A percentile compares a stretch with the other conserved stretches of the same genome.
These are phyloP conservation scores for Lycocerus yunnanus DNA, from an alignment of 2,888 invertebrate species.

Conservation along the genomic window DNA sequence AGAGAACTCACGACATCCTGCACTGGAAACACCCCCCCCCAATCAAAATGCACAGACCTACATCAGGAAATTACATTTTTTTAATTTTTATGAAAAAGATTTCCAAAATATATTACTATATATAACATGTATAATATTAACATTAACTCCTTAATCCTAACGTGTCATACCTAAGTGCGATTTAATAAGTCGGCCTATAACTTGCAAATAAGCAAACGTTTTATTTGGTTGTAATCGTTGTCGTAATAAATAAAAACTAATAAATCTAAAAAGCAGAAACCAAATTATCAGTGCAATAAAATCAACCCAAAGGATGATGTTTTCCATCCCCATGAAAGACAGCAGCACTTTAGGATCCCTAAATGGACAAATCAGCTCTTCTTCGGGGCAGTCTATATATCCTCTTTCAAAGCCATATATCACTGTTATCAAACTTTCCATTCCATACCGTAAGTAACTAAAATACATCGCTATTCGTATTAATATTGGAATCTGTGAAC, in stretches of 20 bases:
- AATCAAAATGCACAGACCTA: no score
- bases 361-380: conserved; percentile 76
- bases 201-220: conserved; percentile 72
- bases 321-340: conserved; percentile 74
- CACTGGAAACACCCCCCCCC: no score
- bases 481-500: conserved; percentile 68
- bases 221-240: conserved; percentile 73
- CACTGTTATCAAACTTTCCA: conserved; percentile 77
- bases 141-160: neutral
- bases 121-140: no score
- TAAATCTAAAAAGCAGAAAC: conserved; percentile 66
- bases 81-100: neutral
- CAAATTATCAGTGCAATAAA: conserved; percentile 65
- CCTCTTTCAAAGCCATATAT: conserved; percentile 76
- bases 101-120: neutral
- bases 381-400: conserved; percentile 73
- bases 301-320: conserved; percentile 70
- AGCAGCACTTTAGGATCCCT: conserved; percentile 76
- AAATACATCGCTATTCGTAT: conserved; percentile 80
- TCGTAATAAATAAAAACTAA: conserved; percentile 73
- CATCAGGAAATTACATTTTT: no score
- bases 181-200: conserved; percentile 66
- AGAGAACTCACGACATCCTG: no score
- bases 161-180: conserved; percentile 37
- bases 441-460: conserved; percentile 72